A percentile compares a stretch with the other conserved stretches of the same genome.
phyloP scores from a whole-genome alignment of 2,888 invertebrate genomes.

The Thyatira batis region DNA sequence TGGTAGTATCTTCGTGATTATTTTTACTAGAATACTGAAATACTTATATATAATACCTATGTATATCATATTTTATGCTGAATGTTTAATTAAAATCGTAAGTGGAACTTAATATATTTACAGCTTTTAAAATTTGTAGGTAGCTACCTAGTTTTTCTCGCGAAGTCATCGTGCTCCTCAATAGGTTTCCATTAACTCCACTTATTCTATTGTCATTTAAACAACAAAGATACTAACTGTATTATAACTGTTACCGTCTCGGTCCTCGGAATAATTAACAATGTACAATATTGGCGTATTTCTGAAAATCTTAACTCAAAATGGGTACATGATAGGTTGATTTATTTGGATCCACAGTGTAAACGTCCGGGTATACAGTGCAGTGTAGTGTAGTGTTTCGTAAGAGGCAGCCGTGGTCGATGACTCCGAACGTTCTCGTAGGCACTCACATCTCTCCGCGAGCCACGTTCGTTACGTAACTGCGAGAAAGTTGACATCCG shows the following conservation, averaged over 20 bases:
- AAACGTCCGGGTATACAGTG: slow-evolving; percentile 51
- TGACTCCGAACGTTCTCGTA: slow-evolving; percentile 80
- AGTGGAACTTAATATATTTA: too few relatives aligned
- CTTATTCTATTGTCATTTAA: slow-evolving; percentile 4
- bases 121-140: neutral
- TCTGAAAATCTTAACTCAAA: neutral
- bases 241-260: slow-evolving; percentile 1
- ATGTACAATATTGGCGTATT: neutral
- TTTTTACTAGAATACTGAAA: too few relatives aligned
- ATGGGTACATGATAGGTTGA: neutral
- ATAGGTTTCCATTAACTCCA: slow-evolving; percentile 2
- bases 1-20: too few relatives aligned
- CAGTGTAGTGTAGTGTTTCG: slow-evolving; percentile 62
- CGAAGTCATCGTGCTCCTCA: slow-evolving; percentile 2
- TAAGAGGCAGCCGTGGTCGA: slow-evolving; percentile 77
- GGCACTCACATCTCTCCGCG: slow-evolving; percentile 62
- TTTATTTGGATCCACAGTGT: slow-evolving; percentile 30
- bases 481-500: slow-evolving; percentile 81
- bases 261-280: neutral
- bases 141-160: neutral
- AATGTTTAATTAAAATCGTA: too few relatives aligned
- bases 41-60: too few relatives aligned
- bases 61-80: too few relatives aligned
- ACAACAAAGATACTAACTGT: slow-evolving; percentile 5
- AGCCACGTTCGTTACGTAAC: slow-evolving; percentile 60